Base-by-base conservation (phyloP, 2,113 vertebrate genomes). In the Tupaia chinensis region DNA sequence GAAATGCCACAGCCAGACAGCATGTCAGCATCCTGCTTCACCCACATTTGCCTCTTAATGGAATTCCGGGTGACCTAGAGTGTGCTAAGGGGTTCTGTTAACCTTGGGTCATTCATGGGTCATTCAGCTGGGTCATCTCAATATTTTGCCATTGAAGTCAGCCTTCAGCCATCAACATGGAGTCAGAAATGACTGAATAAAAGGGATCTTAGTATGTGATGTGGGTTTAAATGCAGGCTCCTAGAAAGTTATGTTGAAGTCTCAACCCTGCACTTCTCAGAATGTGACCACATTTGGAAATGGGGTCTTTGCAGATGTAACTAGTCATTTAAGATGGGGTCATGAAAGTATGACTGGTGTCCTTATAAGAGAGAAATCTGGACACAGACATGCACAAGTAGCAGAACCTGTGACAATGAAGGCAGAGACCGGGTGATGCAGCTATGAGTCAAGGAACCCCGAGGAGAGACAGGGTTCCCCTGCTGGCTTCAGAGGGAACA, bases 391-490 rank as follows among this genome's bases (percentile, higher is more conserved):
- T 70, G 10, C 32, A 27, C 13, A 19, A 16, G 20, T 23, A 77
- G 56, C 54, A 54, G 20, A 25, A 3, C 32, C 29, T 1, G 3
- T 25, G 58, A 29, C 23, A 9, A 17, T 2, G 9, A 44, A 19
- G 32, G 69, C n/a, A 29, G 66, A 83, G 25, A 69, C 0, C 13
- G 63, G 65, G 82, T 12, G 2, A 19, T 1, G 0, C 29, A 5
- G 7, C n/a, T 32, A 0, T 1, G 5, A 77, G 23, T n/a, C 12
- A 70, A 44, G 9, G 19, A 60, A n/a, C 1, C 0, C 13, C 25
- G 29, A 22, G 70, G 56, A 10, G 3, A 87, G 56, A 29, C 65
- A n/a, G 27, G 9, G 15, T 7, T 77, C 60, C 23, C 19, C 15
- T 22, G 8, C 12, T 32, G 65, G 6, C 20, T 68, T 56, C 69